Conservation (phyloP, 2,888 invertebrate genomes). For the Caenorhabditis macrosperma region DNA sequence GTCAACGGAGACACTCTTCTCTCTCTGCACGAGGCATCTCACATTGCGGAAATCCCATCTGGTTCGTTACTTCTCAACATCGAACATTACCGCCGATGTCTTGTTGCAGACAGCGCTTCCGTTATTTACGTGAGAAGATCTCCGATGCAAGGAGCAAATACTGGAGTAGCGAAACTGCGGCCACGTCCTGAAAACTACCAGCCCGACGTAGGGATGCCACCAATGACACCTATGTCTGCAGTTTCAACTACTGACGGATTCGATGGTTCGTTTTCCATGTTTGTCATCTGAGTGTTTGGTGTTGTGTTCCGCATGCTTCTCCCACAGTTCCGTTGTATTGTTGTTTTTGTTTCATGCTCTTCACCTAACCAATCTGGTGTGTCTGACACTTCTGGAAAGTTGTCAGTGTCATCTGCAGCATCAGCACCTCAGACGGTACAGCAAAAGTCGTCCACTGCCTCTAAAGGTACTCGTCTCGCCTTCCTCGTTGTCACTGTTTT, state of each 20-base stretch:
- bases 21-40: slow-evolving; percentile 76
- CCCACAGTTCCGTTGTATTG: not conserved
- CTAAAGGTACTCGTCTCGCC: slow-evolving; percentile 33
- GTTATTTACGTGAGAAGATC: slow-evolving; percentile 69
- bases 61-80: too few species aligned
- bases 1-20: slow-evolving; percentile 75
- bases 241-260: slow-evolving; percentile 36
- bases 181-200: slow-evolving; percentile 31
- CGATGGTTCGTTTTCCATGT: slow-evolving; percentile 26
- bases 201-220: slow-evolving; percentile 28
- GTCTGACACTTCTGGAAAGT: slow-evolving; percentile 17
- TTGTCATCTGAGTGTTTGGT: too few species aligned
- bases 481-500: not conserved
- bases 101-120: slow-evolving; percentile 31
- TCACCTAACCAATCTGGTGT: slow-evolving; percentile 6
- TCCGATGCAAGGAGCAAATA: slow-evolving; percentile 67
- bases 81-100: too few species aligned
- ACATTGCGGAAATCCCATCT: slow-evolving; percentile 66
- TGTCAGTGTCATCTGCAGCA: slow-evolving; percentile 14
- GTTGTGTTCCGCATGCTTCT: not conserved
- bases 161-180: slow-evolving; percentile 61
- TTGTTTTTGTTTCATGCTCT: slow-evolving; percentile 14
- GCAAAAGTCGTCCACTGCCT: slow-evolving; percentile 25
- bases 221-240: slow-evolving; percentile 59
- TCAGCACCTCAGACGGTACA: slow-evolving; percentile 15